Evolutionary conservation across 2,113 vertebrate species (phyloP).

Genomic region (Athene noctua): DNA sequence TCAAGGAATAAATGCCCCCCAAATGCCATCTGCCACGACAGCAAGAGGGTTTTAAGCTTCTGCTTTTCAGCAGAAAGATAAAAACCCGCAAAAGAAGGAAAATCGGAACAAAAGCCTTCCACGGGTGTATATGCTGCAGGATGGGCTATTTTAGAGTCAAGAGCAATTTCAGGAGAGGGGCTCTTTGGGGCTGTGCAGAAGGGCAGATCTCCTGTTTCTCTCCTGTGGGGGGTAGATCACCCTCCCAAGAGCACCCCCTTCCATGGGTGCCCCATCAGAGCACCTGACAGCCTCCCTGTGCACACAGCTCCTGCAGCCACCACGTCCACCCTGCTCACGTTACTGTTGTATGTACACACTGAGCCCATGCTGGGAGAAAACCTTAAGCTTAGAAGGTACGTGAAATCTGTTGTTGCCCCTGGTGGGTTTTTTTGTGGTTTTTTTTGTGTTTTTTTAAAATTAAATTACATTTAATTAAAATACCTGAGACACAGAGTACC

Average conservation of each 20-base stretch:
- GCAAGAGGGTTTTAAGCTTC: not conserved
- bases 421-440: not conserved
- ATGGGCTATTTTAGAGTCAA: not conserved
- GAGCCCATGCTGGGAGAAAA: not conserved
- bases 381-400: not conserved
- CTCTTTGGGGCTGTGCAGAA: not conserved
- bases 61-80: not conserved
- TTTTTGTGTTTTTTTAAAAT: not conserved
- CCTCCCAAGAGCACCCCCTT: not conserved
- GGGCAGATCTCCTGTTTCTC: not conserved
- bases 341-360: accelerated
- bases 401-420: not conserved
- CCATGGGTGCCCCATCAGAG: accelerated
- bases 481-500: not conserved
- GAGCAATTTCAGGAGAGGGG: not conserved
- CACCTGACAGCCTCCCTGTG: accelerated
- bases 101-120: not conserved
- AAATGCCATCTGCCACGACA: not conserved
- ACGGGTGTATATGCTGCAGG: accelerated
- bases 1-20: not conserved
- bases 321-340: accelerated
- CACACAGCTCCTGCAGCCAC: not conserved
- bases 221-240: not conserved
- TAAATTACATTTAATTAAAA: slow-evolving; percentile 2
- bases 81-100: not conserved